phyloP scores from a whole-genome alignment of 2,113 vertebrate species.

The Malurus elegans region DNA sequence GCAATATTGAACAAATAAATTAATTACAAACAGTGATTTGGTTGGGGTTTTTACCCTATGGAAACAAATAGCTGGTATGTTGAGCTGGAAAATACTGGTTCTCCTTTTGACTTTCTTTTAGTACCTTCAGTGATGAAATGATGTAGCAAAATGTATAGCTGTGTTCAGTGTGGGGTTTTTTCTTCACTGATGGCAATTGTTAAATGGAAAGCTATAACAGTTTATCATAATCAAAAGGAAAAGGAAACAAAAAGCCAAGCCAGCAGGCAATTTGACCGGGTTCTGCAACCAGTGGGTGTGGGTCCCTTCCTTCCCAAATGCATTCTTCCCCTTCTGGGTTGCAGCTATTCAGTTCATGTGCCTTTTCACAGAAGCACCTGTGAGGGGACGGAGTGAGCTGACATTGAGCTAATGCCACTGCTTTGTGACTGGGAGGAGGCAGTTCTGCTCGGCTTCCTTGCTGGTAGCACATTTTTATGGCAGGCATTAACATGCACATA shows the following conservation, averaged over 20 bases:
- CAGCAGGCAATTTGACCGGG: conserved; percentile 34
- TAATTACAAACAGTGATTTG: neutral
- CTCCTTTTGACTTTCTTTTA: neutral
- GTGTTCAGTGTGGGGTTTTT: neutral
- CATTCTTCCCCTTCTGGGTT: neutral
- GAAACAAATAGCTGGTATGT: neutral
- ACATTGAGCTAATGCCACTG: neutral
- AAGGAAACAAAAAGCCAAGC: conserved; percentile 8
- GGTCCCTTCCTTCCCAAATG: conserved; percentile 32
- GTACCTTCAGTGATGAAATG: neutral
- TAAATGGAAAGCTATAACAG: neutral
- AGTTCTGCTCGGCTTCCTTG: neutral
- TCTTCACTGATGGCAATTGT: neutral
- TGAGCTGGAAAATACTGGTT: neutral
- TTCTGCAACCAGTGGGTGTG: neutral
- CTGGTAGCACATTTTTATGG: neutral
- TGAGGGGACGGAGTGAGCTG: neutral
- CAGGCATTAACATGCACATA: neutral
- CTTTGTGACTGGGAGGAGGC: neutral
- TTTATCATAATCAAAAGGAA: conserved; percentile 27
- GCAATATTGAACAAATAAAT: neutral
- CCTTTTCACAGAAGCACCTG: conserved; percentile 31
- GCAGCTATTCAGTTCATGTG: neutral
- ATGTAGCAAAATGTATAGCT: neutral
- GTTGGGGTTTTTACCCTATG: neutral